Conservation (phyloP, 2,797 vertebrate species). For the Fratercula arctica region DNA sequence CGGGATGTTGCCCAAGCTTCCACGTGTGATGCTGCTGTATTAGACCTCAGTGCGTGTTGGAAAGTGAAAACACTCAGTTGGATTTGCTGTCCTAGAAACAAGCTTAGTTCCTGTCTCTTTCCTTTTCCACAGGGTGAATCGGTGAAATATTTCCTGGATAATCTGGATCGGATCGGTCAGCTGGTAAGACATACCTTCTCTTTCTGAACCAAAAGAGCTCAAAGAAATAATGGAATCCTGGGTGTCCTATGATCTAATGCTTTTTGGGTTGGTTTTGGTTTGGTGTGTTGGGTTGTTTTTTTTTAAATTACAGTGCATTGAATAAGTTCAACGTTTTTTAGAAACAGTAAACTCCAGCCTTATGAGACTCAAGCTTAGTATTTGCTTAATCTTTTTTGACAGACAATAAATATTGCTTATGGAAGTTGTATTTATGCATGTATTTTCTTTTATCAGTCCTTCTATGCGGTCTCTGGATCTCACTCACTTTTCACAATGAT, state of each 20-base stretch:
- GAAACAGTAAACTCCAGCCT: not conserved
- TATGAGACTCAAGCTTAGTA: not conserved
- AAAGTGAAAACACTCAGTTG: not conserved
- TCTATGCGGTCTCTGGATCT: not conserved
- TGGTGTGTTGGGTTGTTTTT: too few species aligned
- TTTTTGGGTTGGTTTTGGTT: not conserved
- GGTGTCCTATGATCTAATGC: not conserved
- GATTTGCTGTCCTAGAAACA: not conserved
- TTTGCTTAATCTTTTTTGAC: not conserved
- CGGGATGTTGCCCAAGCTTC: not conserved
- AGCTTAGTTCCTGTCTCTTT: slow-evolving; percentile 30
- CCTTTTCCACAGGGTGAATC: slow-evolving; percentile 88
- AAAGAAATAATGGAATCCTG: not conserved
- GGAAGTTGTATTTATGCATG: not conserved
- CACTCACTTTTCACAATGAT: not conserved
- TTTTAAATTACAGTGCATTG: not conserved
- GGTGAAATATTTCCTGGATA: slow-evolving; percentile 97
- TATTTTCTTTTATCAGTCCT: not conserved
- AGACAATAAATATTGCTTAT: not conserved
- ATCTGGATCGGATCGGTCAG: slow-evolving; percentile 94
- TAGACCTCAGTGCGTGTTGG: not conserved
- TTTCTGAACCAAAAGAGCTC: not conserved
- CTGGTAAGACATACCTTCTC: slow-evolving; percentile 83
- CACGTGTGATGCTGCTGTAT: not conserved
- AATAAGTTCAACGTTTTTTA: not conserved